Evolutionary conservation across 2,888 invertebrate species (phyloP), one percentile per base, ranked within the genome.

Genomic region (Seladonia tumulorum): DNA sequence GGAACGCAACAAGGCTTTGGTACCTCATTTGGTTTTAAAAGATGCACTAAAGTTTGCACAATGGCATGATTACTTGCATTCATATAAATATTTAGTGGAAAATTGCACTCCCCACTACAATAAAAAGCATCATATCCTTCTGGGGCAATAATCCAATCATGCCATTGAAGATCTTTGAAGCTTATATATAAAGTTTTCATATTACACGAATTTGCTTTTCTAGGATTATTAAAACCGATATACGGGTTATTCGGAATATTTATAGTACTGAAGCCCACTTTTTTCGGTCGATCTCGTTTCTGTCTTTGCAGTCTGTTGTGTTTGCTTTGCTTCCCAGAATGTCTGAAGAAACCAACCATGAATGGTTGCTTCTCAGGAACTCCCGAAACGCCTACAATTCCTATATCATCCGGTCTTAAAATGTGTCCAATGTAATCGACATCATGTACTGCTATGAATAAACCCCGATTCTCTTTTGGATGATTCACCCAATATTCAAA

Each of bases 11-110:
- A 98, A 0, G 98, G 98, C 92, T 98, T 98, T 2, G 98, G 98
- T 73, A 97, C 97, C 95, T 97, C 96, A 10, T 96, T 96, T 0
- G 98, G 98, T 88, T 97, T 97, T 94, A 98, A 96, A 18, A 98
- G 96, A 95, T 98, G 98, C 2, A 98, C 97, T 88, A 98, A 95
- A 0, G 98, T 98, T 94, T 98, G 98, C 4, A 99, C 98, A 83
- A 99, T 98, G 2, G 99, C 99, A 94, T 99, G 99, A 95, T 98
- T 98, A 4, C 98, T 98, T 4, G 98, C 98, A 95, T 99, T 98
- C 97, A 98, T 98, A 93, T 97, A 97, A 0, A 97, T 97, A 92
- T 98, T 98, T 8, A 99, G 95, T 0, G 99, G 99, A 93, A 98
- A 99, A 93, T 97, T 97, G 94, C 99, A 99, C 94, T 98, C 98